Base-by-base conservation (phyloP, 2,113 vertebrate species). In the Thomomys bottae region DNA sequence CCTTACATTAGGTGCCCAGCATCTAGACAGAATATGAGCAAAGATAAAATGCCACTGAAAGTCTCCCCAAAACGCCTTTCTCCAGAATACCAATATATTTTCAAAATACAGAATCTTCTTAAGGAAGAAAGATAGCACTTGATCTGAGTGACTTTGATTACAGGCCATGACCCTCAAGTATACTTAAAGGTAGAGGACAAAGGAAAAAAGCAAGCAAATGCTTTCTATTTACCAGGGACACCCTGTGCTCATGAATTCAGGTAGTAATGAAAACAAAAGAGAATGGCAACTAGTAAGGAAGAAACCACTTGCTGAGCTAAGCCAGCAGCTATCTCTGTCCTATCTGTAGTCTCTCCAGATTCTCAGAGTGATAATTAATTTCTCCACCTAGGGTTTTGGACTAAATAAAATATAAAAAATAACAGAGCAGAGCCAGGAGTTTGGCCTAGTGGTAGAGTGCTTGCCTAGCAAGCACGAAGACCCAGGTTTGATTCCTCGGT, bases 1-100 rank as follows among this genome's bases (percentile, higher is more conserved):
- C 66, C 77, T 95, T 91, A 92, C 94, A 93, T 95, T 75, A 90
- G 87, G 84, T 82, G 84, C 93, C 95, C 92, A 93, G 14, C 20
- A 91, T 54, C 49, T 54, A 61, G 59, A 92, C 57, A 94, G 26
- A 94, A 93, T 70, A 82, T 75, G 73, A 94, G 34, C 82, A 94
- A 54, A 10, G 42, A 82, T 81, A 94, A 38, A 92, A 89, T 34
- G 54, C 59, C 40, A 92, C 36, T 57, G 89, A 92, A 94, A 77
- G 64, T 73, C 68, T 87, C 64, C 88, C 57, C 8, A 86, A 94
- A 91, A 87, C 89, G 80, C 61, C 89, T 81, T 94, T 87, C 61
- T 83, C 78, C 36, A 88, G 23, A 93, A 86, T 26, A 86, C 72
- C 0, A 10, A 82, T 57, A 30, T n/a, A 80, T 75, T 20, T 72